Conservation (phyloP, 1,140 invertebrate genomes). For the Pollicipes pollicipes region DNA sequence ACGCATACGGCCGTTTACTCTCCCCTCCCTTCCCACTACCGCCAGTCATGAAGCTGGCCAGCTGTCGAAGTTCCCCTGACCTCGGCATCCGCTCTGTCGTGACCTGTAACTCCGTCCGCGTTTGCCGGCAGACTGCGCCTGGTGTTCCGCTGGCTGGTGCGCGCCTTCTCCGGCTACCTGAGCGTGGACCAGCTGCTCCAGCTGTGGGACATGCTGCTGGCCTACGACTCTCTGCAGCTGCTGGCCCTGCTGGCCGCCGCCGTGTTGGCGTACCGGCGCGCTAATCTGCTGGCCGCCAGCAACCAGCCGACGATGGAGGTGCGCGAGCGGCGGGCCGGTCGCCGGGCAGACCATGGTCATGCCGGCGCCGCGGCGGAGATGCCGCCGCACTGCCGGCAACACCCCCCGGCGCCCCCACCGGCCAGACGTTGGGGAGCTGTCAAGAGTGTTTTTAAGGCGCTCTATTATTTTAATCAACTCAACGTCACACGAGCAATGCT, state of each 20-base stretch:
- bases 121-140: conserved; percentile 59
- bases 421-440: not conserved
- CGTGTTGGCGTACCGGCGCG: conserved; percentile 78
- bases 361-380: too few species aligned
- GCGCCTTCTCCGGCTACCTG: conserved; percentile 82
- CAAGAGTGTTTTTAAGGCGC: too few species aligned
- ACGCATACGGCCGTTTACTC: too few species aligned
- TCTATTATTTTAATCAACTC: too few species aligned
- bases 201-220: conserved; percentile 80
- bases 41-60: too few species aligned
- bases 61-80: too few species aligned
- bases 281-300: conserved; percentile 75
- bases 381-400: not conserved
- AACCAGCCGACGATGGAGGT: conserved; percentile 65
- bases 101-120: too few species aligned
- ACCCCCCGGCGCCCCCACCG: not conserved
- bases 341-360: too few species aligned
- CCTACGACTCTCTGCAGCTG: conserved; percentile 78
- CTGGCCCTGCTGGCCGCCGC: conserved; percentile 66
- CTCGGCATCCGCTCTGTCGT: too few species aligned
- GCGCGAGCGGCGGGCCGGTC: conserved; percentile 16
- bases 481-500: too few species aligned
- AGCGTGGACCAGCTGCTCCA: conserved; percentile 76
- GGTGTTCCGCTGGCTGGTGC: conserved; percentile 89
- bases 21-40: too few species aligned